Evolutionary conservation across 2,113 vertebrate genomes (phyloP).

Genomic region (Solea senegalensis): DNA sequence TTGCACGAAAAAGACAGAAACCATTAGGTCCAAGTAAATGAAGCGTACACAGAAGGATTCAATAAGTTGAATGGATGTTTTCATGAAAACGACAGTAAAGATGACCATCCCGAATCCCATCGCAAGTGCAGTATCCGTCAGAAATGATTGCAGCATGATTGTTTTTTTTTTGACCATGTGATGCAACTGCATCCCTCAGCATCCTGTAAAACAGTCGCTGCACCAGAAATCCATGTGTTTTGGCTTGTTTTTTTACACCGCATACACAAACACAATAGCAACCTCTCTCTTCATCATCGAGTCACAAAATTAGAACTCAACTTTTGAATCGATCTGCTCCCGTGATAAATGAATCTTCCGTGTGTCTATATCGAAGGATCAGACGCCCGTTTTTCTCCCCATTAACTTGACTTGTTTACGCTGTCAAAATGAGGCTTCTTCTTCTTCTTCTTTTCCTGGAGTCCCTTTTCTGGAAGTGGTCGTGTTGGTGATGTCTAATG

Average conservation of each 20-base stretch:
- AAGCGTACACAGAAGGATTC: too few relatives aligned
- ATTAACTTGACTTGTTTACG: constrained; percentile 41
- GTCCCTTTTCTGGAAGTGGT: constrained; percentile 17
- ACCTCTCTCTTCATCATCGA: constrained; percentile 61
- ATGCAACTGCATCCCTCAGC: neutral
- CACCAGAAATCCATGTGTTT: constrained; percentile 15
- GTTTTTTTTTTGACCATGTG: too few relatives aligned
- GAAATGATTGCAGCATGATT: too few relatives aligned
- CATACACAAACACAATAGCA: constrained; percentile 37
- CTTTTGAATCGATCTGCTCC: constrained; percentile 47
- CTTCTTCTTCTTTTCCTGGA: constrained; percentile 2
- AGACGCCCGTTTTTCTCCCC: constrained; percentile 40
- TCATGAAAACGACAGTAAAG: too few relatives aligned
- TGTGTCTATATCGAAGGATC: constrained; percentile 43
- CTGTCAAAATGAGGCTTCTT: constrained; percentile 24
- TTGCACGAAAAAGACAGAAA: too few relatives aligned
- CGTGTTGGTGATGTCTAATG: constrained; percentile 29
- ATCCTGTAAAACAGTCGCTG: constrained; percentile 7
- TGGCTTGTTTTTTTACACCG: constrained; percentile 44
- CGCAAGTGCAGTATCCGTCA: too few relatives aligned
- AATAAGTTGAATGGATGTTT: too few relatives aligned
- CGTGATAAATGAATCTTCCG: constrained; percentile 56
- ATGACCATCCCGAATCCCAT: too few relatives aligned
- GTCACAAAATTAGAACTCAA: constrained; percentile 53
- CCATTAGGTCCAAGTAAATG: too few relatives aligned